Base-by-base conservation (phyloP, 2,888 invertebrate species). In the Endomychus coccineus region DNA sequence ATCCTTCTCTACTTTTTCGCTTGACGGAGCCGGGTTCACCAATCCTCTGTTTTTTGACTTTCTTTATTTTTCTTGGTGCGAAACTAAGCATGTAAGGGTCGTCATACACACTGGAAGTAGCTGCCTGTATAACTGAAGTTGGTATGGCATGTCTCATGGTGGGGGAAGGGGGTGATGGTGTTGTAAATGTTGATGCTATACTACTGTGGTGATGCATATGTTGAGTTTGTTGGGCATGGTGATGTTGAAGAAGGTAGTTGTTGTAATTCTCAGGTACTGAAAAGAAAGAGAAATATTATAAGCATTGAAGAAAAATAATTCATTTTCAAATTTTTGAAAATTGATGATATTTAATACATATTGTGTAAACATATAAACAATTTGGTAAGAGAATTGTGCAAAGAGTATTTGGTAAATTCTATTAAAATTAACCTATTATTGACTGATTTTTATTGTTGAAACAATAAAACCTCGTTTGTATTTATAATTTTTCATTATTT, bases 1-100 rank as follows among this genome's bases (percentile, higher is more conserved):
- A 91, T 52, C 92, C 94, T 71, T 95, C 95, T 62, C 94, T 78
- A 64, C 88, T 89, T 71, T 91, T 91, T 67, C 92, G 77, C 67
- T 92, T 92, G 10, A 85, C 83, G 40, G 77, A 72, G 48, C 84
- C 78, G 52, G 83, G 42, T 24, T 34, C 37, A 67, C 87, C 88
- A 61, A 69, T 55, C 68, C 74, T 69, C 51, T 83, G 80, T 68
- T 86, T 81, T 69, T 83, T 87, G 42, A 80, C 76, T 67, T 88
- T 88, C 73, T 86, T 86, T 65, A 83, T 76, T 67, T 83, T 81
- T 46, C 80, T 67, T 50, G 83, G 83, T 44, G 80, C 80, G 64
- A 82, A 83, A 46, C 82, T 82, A 45, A 82, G 70, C 67, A 83
- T 75, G 61, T 80, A 80, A 54, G 87, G 80, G 70, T 89, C 88